Evolutionary conservation across 1,140 invertebrate genomes (phyloP), one percentile per base, ranked within the genome.

Genomic region (Apocrypta bakeri): DNA sequence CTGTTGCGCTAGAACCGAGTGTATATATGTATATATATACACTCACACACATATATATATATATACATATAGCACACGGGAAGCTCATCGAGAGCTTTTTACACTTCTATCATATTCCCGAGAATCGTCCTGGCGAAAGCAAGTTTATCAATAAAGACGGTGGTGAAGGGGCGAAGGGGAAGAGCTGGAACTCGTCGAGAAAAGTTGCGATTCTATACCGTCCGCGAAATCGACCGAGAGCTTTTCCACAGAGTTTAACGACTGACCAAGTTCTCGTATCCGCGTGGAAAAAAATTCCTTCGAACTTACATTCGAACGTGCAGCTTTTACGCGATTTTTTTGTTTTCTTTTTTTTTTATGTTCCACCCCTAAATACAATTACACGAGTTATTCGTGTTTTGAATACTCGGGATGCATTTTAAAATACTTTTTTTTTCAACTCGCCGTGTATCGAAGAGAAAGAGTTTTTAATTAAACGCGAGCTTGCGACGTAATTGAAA

Each of bases 111-210:
- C 78, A 61, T 79, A 79, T 71, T 79, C 27, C 1, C 11, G 79
- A 80, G 79, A 80, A 80, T 80, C 69, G 69, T 80, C 17, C 24
- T 27, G 3, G 33, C 2, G 33, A 37, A 68, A 27, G 42, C 72
- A 80, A 80, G 79, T 80, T 80, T 80, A 80, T 80, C 79, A 80
- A 80, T 80, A 80, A 80, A 80, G 42, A 48, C 68, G 24, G n/a
- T n/a, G n/a, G n/a, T n/a, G n/a, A n/a, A n/a, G n/a, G n/a, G n/a
- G n/a, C n/a, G n/a, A n/a, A 33, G 69, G 42, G n/a, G 40, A 79
- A 79, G 68, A n/a, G n/a, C n/a, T n/a, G n/a, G 48, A 56, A n/a
- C 48, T 37, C 33, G 33, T 56, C 48, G 48, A 56, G 48, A 56
- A 56, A 56, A n/a, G 48, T 56, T 56, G 14, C 48, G 42, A 12